phyloP scores from a whole-genome alignment of 2,113 vertebrate genomes.

The Sander vitreus region DNA sequence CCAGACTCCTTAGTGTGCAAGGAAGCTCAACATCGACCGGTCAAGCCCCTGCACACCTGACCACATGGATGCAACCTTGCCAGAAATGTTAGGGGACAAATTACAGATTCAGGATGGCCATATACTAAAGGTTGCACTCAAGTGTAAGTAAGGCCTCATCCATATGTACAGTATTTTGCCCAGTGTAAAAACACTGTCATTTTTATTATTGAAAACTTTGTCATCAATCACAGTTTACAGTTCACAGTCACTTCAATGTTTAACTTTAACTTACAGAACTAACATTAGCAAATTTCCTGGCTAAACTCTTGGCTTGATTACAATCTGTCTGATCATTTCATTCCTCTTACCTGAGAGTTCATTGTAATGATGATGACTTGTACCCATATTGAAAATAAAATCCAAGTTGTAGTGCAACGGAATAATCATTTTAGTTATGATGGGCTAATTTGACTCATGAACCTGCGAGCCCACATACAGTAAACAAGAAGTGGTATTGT shows the following conservation, averaged over 20 bases:
- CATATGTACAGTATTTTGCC: conserved; percentile 29
- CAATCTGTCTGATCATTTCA: not conserved
- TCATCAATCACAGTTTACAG: not conserved
- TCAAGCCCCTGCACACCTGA: conserved; percentile 82
- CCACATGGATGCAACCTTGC: conserved; percentile 85
- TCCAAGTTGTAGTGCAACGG: not conserved
- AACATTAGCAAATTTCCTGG: not conserved
- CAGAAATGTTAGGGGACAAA: conserved; percentile 82
- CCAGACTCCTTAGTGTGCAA: conserved; percentile 85
- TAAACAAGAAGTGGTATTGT: not conserved
- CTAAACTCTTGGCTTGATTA: not conserved
- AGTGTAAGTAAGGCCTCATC: conserved; percentile 31
- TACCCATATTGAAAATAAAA: not conserved
- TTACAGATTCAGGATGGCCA: conserved; percentile 70
- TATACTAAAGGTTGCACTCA: conserved; percentile 55
- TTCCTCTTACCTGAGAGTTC: not conserved
- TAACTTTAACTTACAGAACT: not conserved
- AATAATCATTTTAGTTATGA: not conserved
- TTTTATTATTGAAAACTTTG: not conserved
- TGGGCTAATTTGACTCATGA: not conserved
- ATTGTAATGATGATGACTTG: not conserved
- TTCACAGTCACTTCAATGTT: not conserved
- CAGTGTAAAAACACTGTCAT: not conserved
- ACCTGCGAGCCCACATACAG: not conserved
- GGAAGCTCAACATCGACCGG: conserved; percentile 82